Base-by-base conservation (phyloP, 1,140 invertebrate genomes). In the Pomacea maculata region DNA sequence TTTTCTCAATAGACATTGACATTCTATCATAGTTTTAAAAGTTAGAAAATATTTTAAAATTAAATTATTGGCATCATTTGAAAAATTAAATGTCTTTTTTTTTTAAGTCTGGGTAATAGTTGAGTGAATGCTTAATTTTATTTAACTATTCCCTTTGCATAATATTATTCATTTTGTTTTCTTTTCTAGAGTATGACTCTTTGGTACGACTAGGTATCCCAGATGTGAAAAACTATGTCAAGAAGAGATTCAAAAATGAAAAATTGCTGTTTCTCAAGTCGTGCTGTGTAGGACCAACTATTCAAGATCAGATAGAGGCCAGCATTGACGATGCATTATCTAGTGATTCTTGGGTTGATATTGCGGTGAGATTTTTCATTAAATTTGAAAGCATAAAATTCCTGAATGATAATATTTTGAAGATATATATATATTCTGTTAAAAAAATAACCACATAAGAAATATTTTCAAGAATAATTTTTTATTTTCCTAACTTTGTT, bases 121-220 rank as follows among this genome's bases (percentile, higher is more conserved):
- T 61, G 57, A 14, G 57, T 61, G 11, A 45, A 61, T 61, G 57
- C 57, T 14, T 8, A 61, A 1, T 61, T 17, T 6, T 61, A 17
- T 61, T 4, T 45, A 45, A 4, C 1, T 45, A 45, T 45, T 45
- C 2, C 34, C 34, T 4, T 1, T 45, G 34, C 34, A 45, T 61
- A 5, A 75, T 64, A 19, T 19, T 19, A 57, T 25, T 17, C 57
- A 52, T n/a, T 15, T 63, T 65, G 61, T 52, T 57, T 85, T 19
- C 79, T 75, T 89, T 90, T 87, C 55, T 87, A 94, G 97, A 99
- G 92, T 98, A 97, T 93, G 97, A 98, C 92, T 94, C 96, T 7
- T 91, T 99, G 63, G 92, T 92, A n/a, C 93, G 97, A 84, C 92
- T 99, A 75, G 97, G 97, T 5, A 96, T 99, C 85, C 93, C 94